These are phyloP conservation scores for Lasioglossum morio DNA, from an alignment of 2,888 invertebrate species.

Conservation along the genomic window DNA sequence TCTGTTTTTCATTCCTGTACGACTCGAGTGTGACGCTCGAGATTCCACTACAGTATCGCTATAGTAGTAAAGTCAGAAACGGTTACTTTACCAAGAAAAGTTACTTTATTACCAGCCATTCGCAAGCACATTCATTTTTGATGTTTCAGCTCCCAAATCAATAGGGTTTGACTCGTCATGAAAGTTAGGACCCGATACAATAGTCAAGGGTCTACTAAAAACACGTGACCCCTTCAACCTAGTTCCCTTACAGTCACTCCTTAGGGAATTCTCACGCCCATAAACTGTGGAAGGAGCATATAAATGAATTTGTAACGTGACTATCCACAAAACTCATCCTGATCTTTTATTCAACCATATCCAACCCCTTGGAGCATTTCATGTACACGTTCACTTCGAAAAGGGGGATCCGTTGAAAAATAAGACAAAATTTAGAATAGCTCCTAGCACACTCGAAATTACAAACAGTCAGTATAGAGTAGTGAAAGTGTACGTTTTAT, in stretches of 20 bases:
- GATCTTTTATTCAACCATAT: not conserved
- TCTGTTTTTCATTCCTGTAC: too few species aligned
- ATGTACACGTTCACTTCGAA: not conserved
- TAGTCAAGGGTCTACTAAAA: not conserved
- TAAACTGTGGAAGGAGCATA: not conserved
- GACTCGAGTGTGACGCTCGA: not conserved
- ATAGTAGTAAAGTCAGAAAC: not conserved
- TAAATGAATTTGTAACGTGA: not conserved
- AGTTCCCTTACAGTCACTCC: not conserved
- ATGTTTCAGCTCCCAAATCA: not conserved
- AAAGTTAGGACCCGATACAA: not conserved
- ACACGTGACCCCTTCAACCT: not conserved
- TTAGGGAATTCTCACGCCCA: not conserved
- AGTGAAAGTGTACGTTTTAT: too few species aligned
- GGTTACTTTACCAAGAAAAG: too few species aligned
- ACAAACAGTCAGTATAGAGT: too few species aligned
- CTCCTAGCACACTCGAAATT: not conserved
- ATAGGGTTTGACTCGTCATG: not conserved
- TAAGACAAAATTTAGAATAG: not conserved
- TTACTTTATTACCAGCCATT: not conserved
- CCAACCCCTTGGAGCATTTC: not conserved
- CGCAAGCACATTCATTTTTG: not conserved
- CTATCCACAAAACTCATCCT: not conserved
- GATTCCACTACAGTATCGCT: not conserved
- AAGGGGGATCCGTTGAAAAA: not conserved